Evolutionary conservation across 2,888 invertebrate genomes (phyloP).

Genomic region (Drosophila histrio): DNA sequence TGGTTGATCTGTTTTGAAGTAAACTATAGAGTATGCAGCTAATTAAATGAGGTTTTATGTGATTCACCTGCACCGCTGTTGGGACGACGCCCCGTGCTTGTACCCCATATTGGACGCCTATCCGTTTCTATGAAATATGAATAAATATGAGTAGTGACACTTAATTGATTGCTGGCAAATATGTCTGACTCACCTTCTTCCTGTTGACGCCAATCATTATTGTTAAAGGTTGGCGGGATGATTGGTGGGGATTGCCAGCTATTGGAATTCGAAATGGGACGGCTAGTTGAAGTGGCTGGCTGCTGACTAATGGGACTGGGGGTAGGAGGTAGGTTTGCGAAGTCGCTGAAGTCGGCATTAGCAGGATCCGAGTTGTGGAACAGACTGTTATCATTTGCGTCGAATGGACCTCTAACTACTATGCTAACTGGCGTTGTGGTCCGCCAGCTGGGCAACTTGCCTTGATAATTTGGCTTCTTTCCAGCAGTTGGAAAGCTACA

Average conservation of each 20-base stretch:
- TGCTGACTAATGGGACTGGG: no score
- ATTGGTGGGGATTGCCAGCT: not conserved
- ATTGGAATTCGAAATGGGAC: no score
- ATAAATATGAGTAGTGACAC: not conserved
- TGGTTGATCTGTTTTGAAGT: not conserved
- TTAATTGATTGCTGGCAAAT: not conserved
- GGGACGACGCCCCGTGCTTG: not conserved
- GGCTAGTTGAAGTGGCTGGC: no score
- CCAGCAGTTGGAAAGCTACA: slow-evolving; percentile 42
- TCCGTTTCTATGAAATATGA: slow-evolving; percentile 1
- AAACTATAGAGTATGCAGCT: not conserved
- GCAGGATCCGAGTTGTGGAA: slow-evolving; percentile 67
- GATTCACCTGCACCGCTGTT: slow-evolving; percentile 17
- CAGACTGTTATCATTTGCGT: slow-evolving; percentile 43
- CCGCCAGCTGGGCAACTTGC: slow-evolving; percentile 31
- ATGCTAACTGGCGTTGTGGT: no score
- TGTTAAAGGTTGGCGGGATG: not conserved
- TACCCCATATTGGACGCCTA: slow-evolving; percentile 10
- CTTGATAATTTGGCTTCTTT: slow-evolving; percentile 37
- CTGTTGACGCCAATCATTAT: not conserved
- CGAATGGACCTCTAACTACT: no score
- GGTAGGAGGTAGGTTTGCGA: slow-evolving; percentile 39
- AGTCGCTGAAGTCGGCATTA: slow-evolving; percentile 57
- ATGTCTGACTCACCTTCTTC: not conserved
- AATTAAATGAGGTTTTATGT: not conserved